phyloP scores from a whole-genome alignment of 2,113 vertebrate genomes.

The Zeus faber region DNA sequence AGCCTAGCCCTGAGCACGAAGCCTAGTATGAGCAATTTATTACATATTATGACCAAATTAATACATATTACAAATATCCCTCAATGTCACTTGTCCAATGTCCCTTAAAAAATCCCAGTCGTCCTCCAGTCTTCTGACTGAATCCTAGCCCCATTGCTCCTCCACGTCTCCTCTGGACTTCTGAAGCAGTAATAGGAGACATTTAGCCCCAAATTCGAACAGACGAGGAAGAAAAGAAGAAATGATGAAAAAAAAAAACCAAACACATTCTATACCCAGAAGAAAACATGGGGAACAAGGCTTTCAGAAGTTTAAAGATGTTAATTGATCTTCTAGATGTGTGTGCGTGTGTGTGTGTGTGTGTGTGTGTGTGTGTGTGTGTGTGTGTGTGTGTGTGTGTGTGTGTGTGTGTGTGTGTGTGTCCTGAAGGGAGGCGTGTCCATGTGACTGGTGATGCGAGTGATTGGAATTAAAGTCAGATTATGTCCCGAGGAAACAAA shows the following conservation, averaged over 20 bases:
- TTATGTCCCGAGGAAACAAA: conserved; percentile 49
- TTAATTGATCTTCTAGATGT: conserved; percentile 24
- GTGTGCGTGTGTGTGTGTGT: conserved; percentile 3
- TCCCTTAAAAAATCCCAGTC: too few relatives aligned
- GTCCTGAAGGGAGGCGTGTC: conserved; percentile 35
- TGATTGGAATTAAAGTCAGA: conserved; percentile 58
- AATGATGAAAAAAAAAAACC: conserved; percentile 15
- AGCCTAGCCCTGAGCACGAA: too few relatives aligned
- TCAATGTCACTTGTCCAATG: too few relatives aligned
- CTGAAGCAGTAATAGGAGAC: conserved; percentile 10
- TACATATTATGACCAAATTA: too few relatives aligned
- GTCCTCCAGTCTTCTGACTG: conserved; percentile 20
- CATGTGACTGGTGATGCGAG: conserved; percentile 51
- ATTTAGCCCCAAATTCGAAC: neutral
- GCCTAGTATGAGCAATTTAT: too few relatives aligned
- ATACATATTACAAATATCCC: too few relatives aligned
- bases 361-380: conserved; percentile 15
- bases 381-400: conserved; percentile 15
- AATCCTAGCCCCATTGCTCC: conserved; percentile 24
- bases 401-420: conserved; percentile 8
- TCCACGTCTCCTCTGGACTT: conserved; percentile 4
- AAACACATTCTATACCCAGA: neutral
- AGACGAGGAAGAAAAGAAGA: neutral
- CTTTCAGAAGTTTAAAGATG: neutral
- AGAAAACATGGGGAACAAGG: conserved; percentile 6